These are phyloP conservation scores for Geodia barretti DNA, from an alignment of 37 sponge, comb jelly and placozoan genomes.

Conservation along the genomic window DNA sequence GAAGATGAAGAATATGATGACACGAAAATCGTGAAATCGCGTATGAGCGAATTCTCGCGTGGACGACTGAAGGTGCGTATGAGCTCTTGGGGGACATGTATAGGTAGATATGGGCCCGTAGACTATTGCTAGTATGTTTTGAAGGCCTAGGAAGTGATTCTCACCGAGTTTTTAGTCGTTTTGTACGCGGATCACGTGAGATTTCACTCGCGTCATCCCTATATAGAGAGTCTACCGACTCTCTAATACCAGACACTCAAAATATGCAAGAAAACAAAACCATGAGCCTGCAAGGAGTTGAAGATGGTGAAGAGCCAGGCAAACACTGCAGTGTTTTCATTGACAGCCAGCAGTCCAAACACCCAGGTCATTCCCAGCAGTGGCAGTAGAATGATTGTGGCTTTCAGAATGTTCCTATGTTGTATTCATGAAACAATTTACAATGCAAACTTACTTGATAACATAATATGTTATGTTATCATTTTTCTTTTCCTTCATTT, in stretches of 20 bases:
- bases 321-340: slow-evolving; percentile 27
- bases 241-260: not conserved
- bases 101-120: too few species aligned
- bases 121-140: too few species aligned
- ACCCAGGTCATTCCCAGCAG: slow-evolving; percentile 39
- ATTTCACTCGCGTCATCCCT: too few species aligned
- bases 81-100: too few species aligned
- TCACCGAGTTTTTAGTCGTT: too few species aligned
- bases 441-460: not conserved
- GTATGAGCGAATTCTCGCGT: too few species aligned
- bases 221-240: too few species aligned
- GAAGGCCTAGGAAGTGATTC: too few species aligned
- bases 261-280: not conserved
- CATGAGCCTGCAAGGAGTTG: slow-evolving; percentile 27
- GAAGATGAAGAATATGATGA: too few species aligned
- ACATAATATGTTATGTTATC: not conserved
- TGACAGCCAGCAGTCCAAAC: slow-evolving; percentile 34
- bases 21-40: too few species aligned
- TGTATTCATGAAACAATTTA: not conserved
- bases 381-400: slow-evolving; percentile 5
- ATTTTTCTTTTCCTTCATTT: not conserved
- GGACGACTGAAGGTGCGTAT: too few species aligned
- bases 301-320: slow-evolving; percentile 33
- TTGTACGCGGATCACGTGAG: too few species aligned
- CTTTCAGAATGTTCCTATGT: not conserved